Evolutionary conservation across 2,113 vertebrate genomes (phyloP), one percentile per base, ranked within the genome.

Genomic region (Oncorhynchus tshawytscha): DNA sequence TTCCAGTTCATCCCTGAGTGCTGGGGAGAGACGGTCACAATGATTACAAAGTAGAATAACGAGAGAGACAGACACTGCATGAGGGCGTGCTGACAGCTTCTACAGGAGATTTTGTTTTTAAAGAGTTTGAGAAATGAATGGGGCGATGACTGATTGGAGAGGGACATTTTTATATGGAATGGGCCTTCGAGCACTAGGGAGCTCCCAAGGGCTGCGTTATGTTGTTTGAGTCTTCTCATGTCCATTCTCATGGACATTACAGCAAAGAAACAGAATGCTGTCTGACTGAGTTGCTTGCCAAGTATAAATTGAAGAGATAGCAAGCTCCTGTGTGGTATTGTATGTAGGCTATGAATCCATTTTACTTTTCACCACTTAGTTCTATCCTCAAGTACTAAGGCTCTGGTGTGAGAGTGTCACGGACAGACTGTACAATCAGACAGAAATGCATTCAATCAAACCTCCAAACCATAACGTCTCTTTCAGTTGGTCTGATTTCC

Each of bases 11-110:
- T 80, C 80, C 81, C 85, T 18, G 83, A 80, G 81, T 39, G 34
- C 8, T 20, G 12, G 68, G 39, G 16, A 80, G 66, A 76, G 78
- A 75, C 74, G 60, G 84, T 72, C 4, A 73, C 84, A 80, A 74
- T 85, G 89, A 92, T 91, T 84, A 90, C 83, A 86, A 82, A 85
- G 82, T 75, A 75, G 81, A 84, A 79, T 87, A 85, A 86, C 86
- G 76, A 89, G 70, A 82, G 80, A 78, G 74, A 65, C 71, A 75
- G 74, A 73, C 78, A 75, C 71, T 54, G 67, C 54, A 74, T 78
- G 67, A 39, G 71, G 65, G 65, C 4, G 5, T 18, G 29, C 77
- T 77, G 60, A 25, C 62, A 76, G 70, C 85, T 85, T 91, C 77
- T 39, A 24, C 62, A 48, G 78, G 67, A 78, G 75, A 74, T 86